Evolutionary conservation across 2,888 invertebrate genomes (phyloP).

Genomic region (Empis livida): DNA sequence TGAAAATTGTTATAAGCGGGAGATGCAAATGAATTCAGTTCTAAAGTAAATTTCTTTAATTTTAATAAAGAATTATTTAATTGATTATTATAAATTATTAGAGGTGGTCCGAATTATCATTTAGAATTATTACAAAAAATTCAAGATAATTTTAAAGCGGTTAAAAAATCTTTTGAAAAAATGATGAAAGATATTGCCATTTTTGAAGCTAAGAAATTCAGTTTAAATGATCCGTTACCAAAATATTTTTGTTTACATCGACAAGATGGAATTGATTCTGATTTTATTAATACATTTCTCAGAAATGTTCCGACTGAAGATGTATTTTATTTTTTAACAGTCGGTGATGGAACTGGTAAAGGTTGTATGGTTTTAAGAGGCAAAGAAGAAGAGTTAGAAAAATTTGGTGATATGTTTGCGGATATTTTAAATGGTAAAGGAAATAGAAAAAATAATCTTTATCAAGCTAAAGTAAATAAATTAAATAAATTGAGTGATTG

Average conservation of each 20-base stretch:
- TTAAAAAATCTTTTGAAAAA: constrained; percentile 50
- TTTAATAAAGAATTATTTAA: not conserved
- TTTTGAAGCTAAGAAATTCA: constrained; percentile 52
- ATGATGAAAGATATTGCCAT: constrained; percentile 55
- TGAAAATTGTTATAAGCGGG: constrained; percentile 48
- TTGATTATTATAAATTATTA: constrained; percentile 21
- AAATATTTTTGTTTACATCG: constrained; percentile 47
- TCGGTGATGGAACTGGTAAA: constrained; percentile 53
- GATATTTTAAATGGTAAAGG: constrained; percentile 64
- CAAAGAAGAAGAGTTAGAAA: constrained; percentile 23
- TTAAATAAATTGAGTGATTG: constrained; percentile 50
- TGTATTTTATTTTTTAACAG: constrained; percentile 52
- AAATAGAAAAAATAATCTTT: constrained; percentile 55
- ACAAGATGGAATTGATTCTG: constrained; percentile 59
- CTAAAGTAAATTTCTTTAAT: constrained; percentile 48
- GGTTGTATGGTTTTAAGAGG: constrained; percentile 41
- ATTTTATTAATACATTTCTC: constrained; percentile 58
- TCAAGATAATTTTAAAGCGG: constrained; percentile 50
- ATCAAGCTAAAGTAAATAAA: constrained; percentile 64
- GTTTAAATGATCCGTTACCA: constrained; percentile 36
- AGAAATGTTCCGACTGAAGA: constrained; percentile 44
- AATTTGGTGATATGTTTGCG: constrained; percentile 41
- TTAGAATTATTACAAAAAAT: constrained; percentile 60
- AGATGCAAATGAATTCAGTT: constrained; percentile 50
- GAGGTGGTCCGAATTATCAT: constrained; percentile 58